Evolutionary conservation across 2,113 vertebrate species (phyloP), one percentile per base, ranked within the genome.

Genomic region (Myotis lucifugus): DNA sequence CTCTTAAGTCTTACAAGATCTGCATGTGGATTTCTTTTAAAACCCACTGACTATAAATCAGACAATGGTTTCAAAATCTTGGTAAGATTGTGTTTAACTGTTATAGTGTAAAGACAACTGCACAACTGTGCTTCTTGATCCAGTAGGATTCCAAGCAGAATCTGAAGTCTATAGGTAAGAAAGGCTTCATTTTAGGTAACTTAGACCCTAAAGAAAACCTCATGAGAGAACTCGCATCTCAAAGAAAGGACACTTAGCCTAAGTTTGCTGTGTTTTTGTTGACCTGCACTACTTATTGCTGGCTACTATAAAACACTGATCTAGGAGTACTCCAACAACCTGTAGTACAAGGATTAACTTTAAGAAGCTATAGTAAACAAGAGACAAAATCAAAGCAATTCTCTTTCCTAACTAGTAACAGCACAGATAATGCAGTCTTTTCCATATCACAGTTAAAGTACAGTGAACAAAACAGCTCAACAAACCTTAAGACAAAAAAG

Each of bases 361-460:
- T 96, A 97, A 96, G 87, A 95, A 97, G 97, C 97, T 96, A 97
- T 95, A 97, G 97, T 2, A 97, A 98, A 98, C 98, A 98, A 98
- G 98, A 97, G 98, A 98, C 98, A 98, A 98, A 98, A 97, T 97
- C 97, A 93, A 98, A 98, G 97, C 98, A 97, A 97, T 98, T 97
- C 95, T 97, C 96, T 96, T 98, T 96, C 98, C 98, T 98, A 98
- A 98, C 97, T 98, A 98, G 50, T 98, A 98, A 98, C 98, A 98
- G 98, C 98, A 98, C 85, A 97, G 97, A 98, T 96, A 98, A 98
- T 69, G 97, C 98, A 98, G 97, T 98, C 98, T 98, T 97, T 97
- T 98, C 98, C 97, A 90, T 97, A 97, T 98, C 98, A 98, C 98
- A 98, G 98, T 97, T 97, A 96, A 97, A 98, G 89, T 98, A 98